Base-by-base conservation (phyloP, 1,140 invertebrate species). In the Maniola jurtina region DNA sequence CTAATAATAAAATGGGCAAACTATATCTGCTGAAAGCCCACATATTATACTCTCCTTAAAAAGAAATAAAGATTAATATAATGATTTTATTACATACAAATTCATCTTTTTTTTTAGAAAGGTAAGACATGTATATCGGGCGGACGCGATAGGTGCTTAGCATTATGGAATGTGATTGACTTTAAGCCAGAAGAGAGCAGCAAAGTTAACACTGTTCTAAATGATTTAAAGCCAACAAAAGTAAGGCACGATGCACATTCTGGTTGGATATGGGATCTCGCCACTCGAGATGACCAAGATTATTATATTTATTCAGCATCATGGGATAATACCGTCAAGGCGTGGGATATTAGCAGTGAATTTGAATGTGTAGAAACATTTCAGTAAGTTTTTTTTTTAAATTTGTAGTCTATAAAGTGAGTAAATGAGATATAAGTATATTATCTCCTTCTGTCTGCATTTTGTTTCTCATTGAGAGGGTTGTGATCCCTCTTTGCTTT, bases 291-390 rank as follows among this genome's bases (percentile, higher is more conserved):
- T 61, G 73, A 83, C 10, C 72, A 69, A 65, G 80, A 86, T 0
- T 71, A 77, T 1, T 69, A 75, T 56, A 64, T 91, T 33, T 90
- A 88, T 55, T 92, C 91, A 11, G 89, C 88, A 3, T 92, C 91
- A 15, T 92, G 91, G 91, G 91, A 92, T 64, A 90, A 87, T 61
- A 86, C 86, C 57, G 88, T 92, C 0, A 91, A 91, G 76, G 80
- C 82, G 15, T 92, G 91, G 91, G 90, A 91, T 59, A 73, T 91
- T 35, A 66, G 64, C 16, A 74, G 77, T 56, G 80, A 77, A 45
- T 79, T 91, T 61, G 75, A 77, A 59, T 83, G 80, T 73, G 63
- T 85, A 25, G 69, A 88, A 73, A 81, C 75, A 60, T 91, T 90
- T 66, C 72, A 75, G 89, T 90, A 66, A 79, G 78, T 78, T 15